phyloP scores from a whole-genome alignment of 2,888 invertebrate genomes.

The Eubasilissa splendida region DNA sequence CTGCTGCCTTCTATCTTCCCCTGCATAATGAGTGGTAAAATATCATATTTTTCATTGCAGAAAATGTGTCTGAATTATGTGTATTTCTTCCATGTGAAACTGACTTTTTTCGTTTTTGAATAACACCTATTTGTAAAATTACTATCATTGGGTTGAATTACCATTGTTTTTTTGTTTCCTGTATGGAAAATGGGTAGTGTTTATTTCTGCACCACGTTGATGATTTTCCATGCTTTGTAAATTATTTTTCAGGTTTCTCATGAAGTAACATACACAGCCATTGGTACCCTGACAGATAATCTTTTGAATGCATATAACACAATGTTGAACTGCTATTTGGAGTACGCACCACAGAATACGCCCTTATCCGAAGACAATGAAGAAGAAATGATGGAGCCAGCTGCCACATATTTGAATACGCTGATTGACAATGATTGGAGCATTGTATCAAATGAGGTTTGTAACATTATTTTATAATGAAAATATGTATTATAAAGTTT shows the following conservation, averaged over 20 bases:
- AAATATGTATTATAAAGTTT: not conserved
- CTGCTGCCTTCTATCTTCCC: too few relatives aligned
- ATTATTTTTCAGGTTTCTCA: slow-evolving; percentile 10
- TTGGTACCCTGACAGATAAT: slow-evolving; percentile 14
- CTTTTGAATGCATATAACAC: not conserved
- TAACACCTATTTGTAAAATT: too few relatives aligned
- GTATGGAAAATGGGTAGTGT: too few relatives aligned
- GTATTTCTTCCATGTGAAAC: too few relatives aligned
- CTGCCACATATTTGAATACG: slow-evolving; percentile 1
- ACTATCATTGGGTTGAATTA: too few relatives aligned
- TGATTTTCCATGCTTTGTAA: too few relatives aligned
- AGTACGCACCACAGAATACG: not conserved
- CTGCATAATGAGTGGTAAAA: too few relatives aligned
- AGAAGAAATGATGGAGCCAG: slow-evolving; percentile 7
- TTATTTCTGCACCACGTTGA: too few relatives aligned
- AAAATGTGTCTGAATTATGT: too few relatives aligned
- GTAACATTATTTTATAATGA: not conserved
- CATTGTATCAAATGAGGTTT: not conserved
- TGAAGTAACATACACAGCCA: slow-evolving; percentile 29
- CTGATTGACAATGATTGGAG: slow-evolving; percentile 25
- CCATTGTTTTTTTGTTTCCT: too few relatives aligned
- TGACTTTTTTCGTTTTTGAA: too few relatives aligned
- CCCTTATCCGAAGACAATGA: slow-evolving; percentile 1
- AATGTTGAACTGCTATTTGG: not conserved
- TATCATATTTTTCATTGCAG: too few relatives aligned